Evolutionary conservation across 2,888 invertebrate genomes (phyloP).

Genomic region (Liodrosophila aerea): DNA sequence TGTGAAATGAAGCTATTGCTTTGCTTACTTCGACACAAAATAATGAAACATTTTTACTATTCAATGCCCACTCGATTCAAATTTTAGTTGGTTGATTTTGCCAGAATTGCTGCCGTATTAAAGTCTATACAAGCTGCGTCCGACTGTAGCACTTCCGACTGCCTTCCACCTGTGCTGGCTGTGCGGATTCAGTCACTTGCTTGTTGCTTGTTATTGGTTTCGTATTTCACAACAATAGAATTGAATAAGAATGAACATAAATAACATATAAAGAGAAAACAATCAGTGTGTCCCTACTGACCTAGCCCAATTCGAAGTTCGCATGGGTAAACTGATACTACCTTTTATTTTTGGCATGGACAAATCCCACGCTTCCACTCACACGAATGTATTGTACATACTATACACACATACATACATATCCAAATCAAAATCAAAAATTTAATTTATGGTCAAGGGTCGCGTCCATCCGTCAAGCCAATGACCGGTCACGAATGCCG

Average conservation of each 20-base stretch:
- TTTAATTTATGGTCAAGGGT: conserved; percentile 55
- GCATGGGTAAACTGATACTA: conserved; percentile 24
- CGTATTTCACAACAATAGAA: background rate
- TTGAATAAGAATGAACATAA: background rate
- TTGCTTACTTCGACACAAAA: too few relatives aligned
- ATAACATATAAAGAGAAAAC: background rate
- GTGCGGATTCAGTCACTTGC: too few relatives aligned
- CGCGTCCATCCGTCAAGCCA: conserved; percentile 44
- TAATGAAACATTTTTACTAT: too few relatives aligned
- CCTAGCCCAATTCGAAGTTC: conserved; percentile 8
- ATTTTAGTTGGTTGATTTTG: too few relatives aligned
- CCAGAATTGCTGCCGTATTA: too few relatives aligned
- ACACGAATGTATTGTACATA: too few relatives aligned
- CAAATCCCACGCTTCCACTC: conserved; percentile 26
- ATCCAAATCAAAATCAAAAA: conserved; percentile 48
- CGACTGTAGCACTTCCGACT: too few relatives aligned
- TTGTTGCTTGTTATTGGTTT: background rate
- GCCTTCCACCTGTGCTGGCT: too few relatives aligned
- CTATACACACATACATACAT: background rate
- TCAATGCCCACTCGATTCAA: too few relatives aligned
- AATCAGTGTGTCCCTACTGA: conserved; percentile 5
- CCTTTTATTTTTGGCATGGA: conserved; percentile 4
- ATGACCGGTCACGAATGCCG: too few relatives aligned
- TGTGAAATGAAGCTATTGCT: too few relatives aligned
- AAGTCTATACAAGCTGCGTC: too few relatives aligned